Percentiles rank a stretch among this genome's conserved stretches.
Evolutionary conservation across 2,113 vertebrate genomes (phyloP).

Genomic region (Arenaria interpres): DNA sequence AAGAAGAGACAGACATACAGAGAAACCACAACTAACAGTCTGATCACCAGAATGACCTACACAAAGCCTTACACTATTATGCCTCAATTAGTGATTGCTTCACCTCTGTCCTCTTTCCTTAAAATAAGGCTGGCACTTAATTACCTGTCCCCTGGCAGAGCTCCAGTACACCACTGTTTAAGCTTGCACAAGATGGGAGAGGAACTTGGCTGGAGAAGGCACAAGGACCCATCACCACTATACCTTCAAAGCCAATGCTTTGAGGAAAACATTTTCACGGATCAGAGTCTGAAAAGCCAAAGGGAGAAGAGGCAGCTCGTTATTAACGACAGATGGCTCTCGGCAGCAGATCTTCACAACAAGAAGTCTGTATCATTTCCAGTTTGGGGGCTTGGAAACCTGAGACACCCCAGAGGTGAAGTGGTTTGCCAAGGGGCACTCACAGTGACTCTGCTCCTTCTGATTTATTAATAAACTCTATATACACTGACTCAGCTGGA

Average conservation of each 20-base stretch:
- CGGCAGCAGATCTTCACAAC: not conserved
- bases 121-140: not conserved
- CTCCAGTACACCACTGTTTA: not conserved
- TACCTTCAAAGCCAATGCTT: not conserved
- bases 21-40: not conserved
- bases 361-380: not conserved
- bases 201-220: not conserved
- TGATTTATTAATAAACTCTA: slow-evolving; percentile 28
- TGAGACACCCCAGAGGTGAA: not conserved
- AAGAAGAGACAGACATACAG: not conserved
- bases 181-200: not conserved
- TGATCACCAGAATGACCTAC: not conserved
- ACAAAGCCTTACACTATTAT: not conserved
- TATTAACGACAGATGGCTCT: not conserved
- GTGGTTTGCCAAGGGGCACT: slow-evolving; percentile 31
- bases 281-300: not conserved
- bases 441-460: not conserved
- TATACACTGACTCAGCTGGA: not conserved
- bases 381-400: slow-evolving; percentile 22
- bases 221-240: not conserved
- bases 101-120: not conserved
- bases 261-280: not conserved
- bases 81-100: not conserved
- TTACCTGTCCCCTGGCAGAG: not conserved
- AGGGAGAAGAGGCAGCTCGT: not conserved